Percentiles rank a stretch among this genome's conserved stretches.
Evolutionary conservation across 2,797 vertebrate genomes (phyloP).

Genomic region (Apogon hyalosoma): DNA sequence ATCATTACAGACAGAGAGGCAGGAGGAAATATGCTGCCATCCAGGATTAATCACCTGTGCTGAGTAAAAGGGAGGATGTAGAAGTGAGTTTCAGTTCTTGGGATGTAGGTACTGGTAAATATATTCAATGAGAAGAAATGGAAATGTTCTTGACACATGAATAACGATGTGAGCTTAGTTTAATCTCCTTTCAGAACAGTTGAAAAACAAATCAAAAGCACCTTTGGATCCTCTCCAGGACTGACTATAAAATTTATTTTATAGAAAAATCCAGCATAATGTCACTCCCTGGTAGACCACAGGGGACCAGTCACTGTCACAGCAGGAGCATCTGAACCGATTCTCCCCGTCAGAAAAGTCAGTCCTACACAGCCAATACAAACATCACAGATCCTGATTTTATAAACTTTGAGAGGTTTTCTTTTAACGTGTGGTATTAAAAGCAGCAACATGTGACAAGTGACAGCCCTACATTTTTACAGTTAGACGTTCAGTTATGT

Average conservation of each 20-base stretch:
- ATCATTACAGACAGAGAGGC: conserved; percentile 62
- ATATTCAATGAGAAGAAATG: conserved; percentile 40
- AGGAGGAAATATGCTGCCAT: conserved; percentile 60
- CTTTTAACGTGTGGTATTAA: too few species aligned
- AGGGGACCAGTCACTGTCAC: conserved; percentile 17
- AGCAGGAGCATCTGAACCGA: conserved; percentile 12
- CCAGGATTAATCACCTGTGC: conserved; percentile 65
- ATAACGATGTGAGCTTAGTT: conserved; percentile 60
- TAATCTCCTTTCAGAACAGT: conserved; percentile 55
- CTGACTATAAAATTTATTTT: conserved; percentile 36
- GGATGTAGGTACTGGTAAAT: conserved; percentile 42
- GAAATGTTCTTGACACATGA: conserved; percentile 54
- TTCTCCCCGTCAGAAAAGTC: neutral
- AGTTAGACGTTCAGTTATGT: too few species aligned
- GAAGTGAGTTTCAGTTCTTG: conserved; percentile 21
- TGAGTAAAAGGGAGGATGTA: conserved; percentile 42
- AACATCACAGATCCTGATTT: neutral
- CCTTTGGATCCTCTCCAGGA: conserved; percentile 34
- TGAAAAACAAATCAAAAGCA: conserved; percentile 58
- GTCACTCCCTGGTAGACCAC: conserved; percentile 15
- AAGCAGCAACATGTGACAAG: too few species aligned
- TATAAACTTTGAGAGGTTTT: too few species aligned
- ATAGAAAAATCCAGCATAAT: conserved; percentile 26
- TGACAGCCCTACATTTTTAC: too few species aligned
- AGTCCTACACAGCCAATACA: neutral